phyloP scores from a whole-genome alignment of 2,888 invertebrate genomes.

The Schizaphis graminum region DNA sequence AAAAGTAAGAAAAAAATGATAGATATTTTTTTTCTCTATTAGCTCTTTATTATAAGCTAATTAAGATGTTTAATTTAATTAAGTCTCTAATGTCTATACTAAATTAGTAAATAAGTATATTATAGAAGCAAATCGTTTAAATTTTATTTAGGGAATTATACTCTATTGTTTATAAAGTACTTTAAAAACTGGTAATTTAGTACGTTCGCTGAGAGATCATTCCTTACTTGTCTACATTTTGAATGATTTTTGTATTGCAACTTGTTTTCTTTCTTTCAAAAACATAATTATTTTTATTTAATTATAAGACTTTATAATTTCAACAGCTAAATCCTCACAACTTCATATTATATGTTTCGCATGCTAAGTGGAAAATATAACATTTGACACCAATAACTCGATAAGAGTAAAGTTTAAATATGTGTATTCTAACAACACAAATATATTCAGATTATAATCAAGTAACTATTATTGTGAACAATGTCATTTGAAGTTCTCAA shows the following conservation, averaged over 20 bases:
- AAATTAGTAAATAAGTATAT: not conserved
- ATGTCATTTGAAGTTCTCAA: conserved; percentile 21
- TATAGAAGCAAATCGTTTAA: not conserved
- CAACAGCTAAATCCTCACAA: not conserved
- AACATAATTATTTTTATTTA: not conserved
- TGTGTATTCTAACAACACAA: conserved; percentile 15
- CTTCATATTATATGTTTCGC: not conserved
- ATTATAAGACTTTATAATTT: not conserved
- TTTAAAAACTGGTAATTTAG: not conserved
- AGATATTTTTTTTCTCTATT: too few relatives aligned
- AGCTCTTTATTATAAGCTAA: not conserved
- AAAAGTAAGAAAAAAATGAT: too few relatives aligned
- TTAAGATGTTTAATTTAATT: not conserved
- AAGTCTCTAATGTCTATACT: too few relatives aligned
- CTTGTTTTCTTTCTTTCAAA: not conserved
- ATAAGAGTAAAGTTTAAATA: conserved; percentile 42
- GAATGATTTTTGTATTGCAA: not conserved
- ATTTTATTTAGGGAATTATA: not conserved
- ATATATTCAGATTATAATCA: conserved; percentile 50
- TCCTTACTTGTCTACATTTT: not conserved
- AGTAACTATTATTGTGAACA: conserved; percentile 53
- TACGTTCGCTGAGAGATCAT: not conserved
- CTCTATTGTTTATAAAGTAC: not conserved
- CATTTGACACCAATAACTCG: not conserved
- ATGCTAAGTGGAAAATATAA: not conserved